Percentiles rank a stretch among this genome's conserved stretches.
These are phyloP conservation scores for Meiosimyza decipiens DNA, from an alignment of 2,888 invertebrate genomes.

Conservation along the genomic window DNA sequence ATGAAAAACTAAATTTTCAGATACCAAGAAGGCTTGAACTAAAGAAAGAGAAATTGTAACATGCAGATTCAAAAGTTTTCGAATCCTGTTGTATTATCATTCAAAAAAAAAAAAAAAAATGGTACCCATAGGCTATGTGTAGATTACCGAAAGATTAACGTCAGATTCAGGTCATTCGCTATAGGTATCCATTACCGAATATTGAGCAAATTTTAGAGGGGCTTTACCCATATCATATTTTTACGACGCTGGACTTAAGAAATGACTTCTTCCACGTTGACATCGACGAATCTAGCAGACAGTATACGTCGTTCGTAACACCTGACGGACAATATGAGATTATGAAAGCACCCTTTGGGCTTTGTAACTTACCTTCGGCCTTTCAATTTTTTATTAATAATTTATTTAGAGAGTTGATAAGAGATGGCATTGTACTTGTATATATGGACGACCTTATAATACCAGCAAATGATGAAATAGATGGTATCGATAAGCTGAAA, in stretches of 20 bases:
- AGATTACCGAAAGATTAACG: conserved; percentile 1
- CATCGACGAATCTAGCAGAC: not conserved
- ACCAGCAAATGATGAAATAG: too few species aligned
- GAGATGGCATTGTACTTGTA: too few species aligned
- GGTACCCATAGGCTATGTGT: conserved; percentile 1
- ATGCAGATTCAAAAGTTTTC: not conserved
- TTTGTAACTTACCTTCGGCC: not conserved
- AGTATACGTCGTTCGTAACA: conserved; percentile 15
- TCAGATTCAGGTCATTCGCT: not conserved
- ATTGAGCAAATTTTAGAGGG: not conserved
- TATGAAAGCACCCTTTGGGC: not conserved
- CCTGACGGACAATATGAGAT: not conserved
- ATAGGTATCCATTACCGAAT: not conserved
- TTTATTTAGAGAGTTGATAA: too few species aligned
- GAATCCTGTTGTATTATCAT: not conserved
- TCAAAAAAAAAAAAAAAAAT: conserved; percentile 15
- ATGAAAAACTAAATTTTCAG: too few species aligned
- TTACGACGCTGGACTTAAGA: conserved; percentile 21
- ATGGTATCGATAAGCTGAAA: not conserved
- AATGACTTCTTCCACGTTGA: conserved; percentile 21
- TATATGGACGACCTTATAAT: too few species aligned
- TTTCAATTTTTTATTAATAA: too few species aligned
- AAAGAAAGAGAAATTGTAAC: conserved; percentile 1
- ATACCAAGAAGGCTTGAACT: not conserved
- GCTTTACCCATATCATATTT: conserved; percentile 11